Base-by-base conservation (phyloP, 2,888 invertebrate species). In the Lumbricus terrestris region DNA sequence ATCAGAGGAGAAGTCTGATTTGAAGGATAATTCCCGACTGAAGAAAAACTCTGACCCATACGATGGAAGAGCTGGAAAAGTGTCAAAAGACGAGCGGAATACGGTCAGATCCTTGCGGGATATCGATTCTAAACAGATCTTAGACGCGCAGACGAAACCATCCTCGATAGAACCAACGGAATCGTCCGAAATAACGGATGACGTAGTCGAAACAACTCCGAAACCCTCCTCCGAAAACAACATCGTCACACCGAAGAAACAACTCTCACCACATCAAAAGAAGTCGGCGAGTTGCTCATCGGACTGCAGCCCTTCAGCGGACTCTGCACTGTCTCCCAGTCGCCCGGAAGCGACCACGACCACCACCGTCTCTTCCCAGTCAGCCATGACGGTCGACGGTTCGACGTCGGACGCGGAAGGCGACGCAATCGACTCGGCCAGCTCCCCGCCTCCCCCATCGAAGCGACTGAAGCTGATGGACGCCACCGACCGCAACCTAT, bases 271-370 rank as follows among this genome's bases (percentile, higher is more conserved):
- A n/a, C 29, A 69, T n/a, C 69, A n/a, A n/a, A 29, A n/a, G n/a
- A 69, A 69, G 69, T 69, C 69, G 69, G 29, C 69, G 2, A n/a
- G 69, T n/a, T n/a, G n/a, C n/a, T 1, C n/a, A 69, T 3, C 69
- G 11, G 69, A 69, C 29, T 69, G 69, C 69, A 69, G 88, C 11
- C 88, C 35, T 88, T 29, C 88, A 15, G 88, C 88, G 4, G 88
- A 88, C 88, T 88, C 88, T 6, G 88, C 88, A 18, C 88, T 88
- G 29, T 88, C 88, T 23, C 88, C 88, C 38, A 88, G 88, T 37
- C 88, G 88, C 6, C 88, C 38, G 20, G 42, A 40, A 6, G 29
- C 33, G 34, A 34, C 34, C 6, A n/a, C n/a, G n/a, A 37, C 33
- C 47, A 34, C 34, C 6, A n/a, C n/a, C n/a, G n/a, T n/a, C n/a